Evolutionary conservation across 2,113 vertebrate species (phyloP).

Genomic region (Mola mola): DNA sequence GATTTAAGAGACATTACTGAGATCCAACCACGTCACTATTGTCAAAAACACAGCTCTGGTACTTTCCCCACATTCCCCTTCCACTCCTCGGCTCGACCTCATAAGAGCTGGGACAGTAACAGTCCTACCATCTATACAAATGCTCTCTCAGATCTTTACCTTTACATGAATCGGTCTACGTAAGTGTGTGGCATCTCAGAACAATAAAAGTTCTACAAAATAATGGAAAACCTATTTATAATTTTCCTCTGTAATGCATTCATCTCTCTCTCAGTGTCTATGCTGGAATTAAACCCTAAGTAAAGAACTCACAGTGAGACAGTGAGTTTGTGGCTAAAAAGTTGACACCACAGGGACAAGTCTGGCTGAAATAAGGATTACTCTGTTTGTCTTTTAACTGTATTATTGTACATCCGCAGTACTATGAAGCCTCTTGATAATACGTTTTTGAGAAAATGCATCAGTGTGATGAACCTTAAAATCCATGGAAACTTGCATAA

Average conservation of each 20-base stretch:
- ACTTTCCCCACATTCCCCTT: too few species aligned
- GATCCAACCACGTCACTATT: too few species aligned
- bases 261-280: too few species aligned
- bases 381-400: constrained; percentile 14
- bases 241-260: too few species aligned
- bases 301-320: too few species aligned
- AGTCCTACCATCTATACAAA: too few species aligned
- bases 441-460: constrained; percentile 27
- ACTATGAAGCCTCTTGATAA: constrained; percentile 17
- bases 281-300: too few species aligned
- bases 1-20: too few species aligned
- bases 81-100: too few species aligned
- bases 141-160: neutral
- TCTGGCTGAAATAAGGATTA: neutral
- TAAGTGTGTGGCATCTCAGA: neutral
- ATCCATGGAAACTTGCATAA: constrained; percentile 24
- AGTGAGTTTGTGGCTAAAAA: neutral
- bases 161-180: neutral
- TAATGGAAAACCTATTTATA: neutral
- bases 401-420: constrained; percentile 29
- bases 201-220: neutral
- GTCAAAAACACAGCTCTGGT: too few species aligned
- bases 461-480: constrained; percentile 5
- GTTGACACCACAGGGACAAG: neutral
- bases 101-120: too few species aligned